These are phyloP conservation scores for Larimichthys crocea DNA, from an alignment of 2,113 vertebrate genomes.

Conservation along the genomic window DNA sequence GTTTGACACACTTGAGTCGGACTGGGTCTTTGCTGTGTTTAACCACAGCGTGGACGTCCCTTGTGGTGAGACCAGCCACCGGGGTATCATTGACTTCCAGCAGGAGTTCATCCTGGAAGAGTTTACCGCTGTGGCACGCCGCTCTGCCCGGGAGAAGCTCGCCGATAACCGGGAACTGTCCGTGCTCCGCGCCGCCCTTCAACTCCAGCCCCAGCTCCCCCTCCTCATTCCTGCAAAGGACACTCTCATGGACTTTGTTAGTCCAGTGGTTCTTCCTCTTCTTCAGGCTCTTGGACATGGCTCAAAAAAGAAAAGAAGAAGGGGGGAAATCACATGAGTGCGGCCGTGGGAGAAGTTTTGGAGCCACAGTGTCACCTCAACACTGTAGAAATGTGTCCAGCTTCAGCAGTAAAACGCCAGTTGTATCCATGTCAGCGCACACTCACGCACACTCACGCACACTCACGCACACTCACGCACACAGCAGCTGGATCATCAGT, in stretches of 20 bases:
- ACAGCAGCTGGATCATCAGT: constrained; percentile 79
- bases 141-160: constrained; percentile 89
- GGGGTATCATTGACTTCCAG: constrained; percentile 98
- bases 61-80: constrained; percentile 94
- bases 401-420: constrained; percentile 57
- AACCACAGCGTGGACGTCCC: constrained; percentile 95
- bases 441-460: constrained; percentile 43
- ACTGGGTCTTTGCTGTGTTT: constrained; percentile 96
- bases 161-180: constrained; percentile 94
- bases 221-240: constrained; percentile 88
- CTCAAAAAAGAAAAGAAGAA: constrained; percentile 38
- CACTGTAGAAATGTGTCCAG: constrained; percentile 25
- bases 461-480: constrained; percentile 43
- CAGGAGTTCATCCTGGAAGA: constrained; percentile 90
- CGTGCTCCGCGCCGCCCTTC: constrained; percentile 95
- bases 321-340: constrained; percentile 58
- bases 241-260: constrained; percentile 94
- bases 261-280: constrained; percentile 97
- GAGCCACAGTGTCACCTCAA: constrained; percentile 14
- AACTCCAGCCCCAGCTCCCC: constrained; percentile 92
- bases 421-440: constrained; percentile 70
- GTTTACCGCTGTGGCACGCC: constrained; percentile 88
- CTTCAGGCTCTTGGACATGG: constrained; percentile 97
- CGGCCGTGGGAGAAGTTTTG: constrained; percentile 61
- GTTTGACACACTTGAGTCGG: constrained; percentile 95